A percentile compares a stretch with the other conserved stretches of the same genome.
Evolutionary conservation across 2,797 vertebrate genomes (phyloP).

Genomic region (Scolopax rusticola): DNA sequence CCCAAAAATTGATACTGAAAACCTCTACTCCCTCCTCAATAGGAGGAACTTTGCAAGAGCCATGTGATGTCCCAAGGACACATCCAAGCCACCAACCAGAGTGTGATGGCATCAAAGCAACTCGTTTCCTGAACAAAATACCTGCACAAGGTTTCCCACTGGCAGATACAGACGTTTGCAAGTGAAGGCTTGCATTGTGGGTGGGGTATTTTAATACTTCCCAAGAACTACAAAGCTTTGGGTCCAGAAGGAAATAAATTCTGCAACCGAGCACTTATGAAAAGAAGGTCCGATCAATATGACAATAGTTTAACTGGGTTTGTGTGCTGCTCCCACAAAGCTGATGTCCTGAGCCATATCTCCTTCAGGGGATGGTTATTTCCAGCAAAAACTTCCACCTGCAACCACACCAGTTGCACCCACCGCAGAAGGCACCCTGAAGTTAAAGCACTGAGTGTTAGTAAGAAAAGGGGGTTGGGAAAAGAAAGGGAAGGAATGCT

Average conservation of each 20-base stretch:
- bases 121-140: neutral
- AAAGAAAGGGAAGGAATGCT: neutral
- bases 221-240: neutral
- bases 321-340: neutral
- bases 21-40: neutral
- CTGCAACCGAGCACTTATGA: neutral
- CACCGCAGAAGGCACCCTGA: rapidly evolving
- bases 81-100: rapidly evolving
- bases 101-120: neutral
- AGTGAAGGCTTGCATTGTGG: rapidly evolving
- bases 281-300: neutral
- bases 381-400: neutral
- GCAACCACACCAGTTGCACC: neutral
- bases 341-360: neutral
- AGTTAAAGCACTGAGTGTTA: neutral
- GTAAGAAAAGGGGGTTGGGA: neutral
- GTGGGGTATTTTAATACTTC: neutral
- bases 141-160: neutral
- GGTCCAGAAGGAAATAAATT: neutral
- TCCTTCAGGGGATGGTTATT: neutral
- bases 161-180: neutral
- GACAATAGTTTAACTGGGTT: neutral
- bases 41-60: neutral
- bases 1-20: neutral
- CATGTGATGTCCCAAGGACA: rapidly evolving